phyloP scores from a whole-genome alignment of 2,888 invertebrate genomes.

The Cryptocephalus primarius region DNA sequence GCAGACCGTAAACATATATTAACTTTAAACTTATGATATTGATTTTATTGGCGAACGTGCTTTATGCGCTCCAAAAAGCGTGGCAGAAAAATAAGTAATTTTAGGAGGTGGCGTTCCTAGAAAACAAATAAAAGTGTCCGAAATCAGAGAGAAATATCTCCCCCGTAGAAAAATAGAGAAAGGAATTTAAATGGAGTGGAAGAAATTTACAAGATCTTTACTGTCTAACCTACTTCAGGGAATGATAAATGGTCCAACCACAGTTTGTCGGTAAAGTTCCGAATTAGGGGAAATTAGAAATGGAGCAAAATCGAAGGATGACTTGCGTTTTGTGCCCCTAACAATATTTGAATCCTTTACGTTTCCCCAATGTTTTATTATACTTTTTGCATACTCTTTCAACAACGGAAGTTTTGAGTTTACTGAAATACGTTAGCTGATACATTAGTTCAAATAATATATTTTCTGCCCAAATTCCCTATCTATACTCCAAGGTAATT shows the following conservation, averaged over 20 bases:
- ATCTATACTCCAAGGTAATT: too few species aligned
- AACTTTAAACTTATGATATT: not conserved
- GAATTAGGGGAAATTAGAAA: not conserved
- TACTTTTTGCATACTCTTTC: too few species aligned
- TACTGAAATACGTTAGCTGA: too few species aligned
- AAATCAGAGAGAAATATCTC: conserved; percentile 6
- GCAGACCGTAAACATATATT: not conserved
- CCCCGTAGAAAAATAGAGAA: conserved; percentile 5
- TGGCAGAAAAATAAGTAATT: too few species aligned
- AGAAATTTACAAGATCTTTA: conserved; percentile 22
- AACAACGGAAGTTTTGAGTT: too few species aligned
- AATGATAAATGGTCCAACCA: conserved; percentile 11
- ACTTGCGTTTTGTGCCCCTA: too few species aligned
- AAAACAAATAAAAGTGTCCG: conserved; percentile 7
- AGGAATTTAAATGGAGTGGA: conserved; percentile 15
- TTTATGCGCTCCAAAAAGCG: not conserved
- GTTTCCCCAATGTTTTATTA: too few species aligned
- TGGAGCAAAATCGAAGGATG: not conserved
- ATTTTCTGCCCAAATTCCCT: too few species aligned
- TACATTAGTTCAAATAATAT: too few species aligned
- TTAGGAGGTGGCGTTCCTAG: not conserved
- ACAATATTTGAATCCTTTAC: too few species aligned
- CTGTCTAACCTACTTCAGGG: conserved; percentile 15
- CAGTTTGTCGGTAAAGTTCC: conserved; percentile 1
- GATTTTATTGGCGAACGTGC: not conserved